Base-by-base conservation (phyloP, 1,140 invertebrate genomes). In the Phymorhynchus buccinoides region DNA sequence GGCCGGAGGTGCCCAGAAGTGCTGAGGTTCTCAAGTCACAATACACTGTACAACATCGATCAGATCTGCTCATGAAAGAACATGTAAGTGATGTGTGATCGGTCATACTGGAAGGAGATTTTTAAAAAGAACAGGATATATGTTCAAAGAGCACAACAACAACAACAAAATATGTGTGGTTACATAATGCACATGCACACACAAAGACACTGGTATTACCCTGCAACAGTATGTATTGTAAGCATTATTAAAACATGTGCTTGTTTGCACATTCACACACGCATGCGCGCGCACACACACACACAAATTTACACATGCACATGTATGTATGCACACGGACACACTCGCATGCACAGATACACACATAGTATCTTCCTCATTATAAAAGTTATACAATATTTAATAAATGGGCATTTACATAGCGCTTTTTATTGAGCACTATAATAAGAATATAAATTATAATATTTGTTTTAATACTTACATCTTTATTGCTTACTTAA, bases 31-130 rank as follows among this genome's bases (percentile, higher is more conserved):
- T 91, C 16, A 86, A 90, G 80, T 85, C 88, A 16, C 87, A 91
- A 71, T 90, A 91, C 66, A 88, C 88, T 68, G 89, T 92, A 22
- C 90, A 91, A 30, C 91, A 92, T 79, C 83, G 91, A 4, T 93
- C 91, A 77, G 92, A 93, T 83, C 87, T 92, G 52, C 87, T 92
- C 12, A 89, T 92, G 86, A 88, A 90, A 80, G 91, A 93, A 82
- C 92, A 92, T 88, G 91, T 92, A 71, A 85, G 86, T 83, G 32
- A 83, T 41, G 27, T 30, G 4, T 16, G 30, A 7, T 44, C 18
- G 22, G 14, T n/a, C 41, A 71, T 66, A 52, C 14, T 78, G 1
- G 78, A 62, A 41, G 77, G n/a, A 80, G 42, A 52, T 66, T 3
- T 7, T 77, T 9, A n/a, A 7, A 39, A 41, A 41, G 14, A 22